phyloP scores from a whole-genome alignment of 1,140 invertebrate genomes.

The Eriosoma lanigerum region DNA sequence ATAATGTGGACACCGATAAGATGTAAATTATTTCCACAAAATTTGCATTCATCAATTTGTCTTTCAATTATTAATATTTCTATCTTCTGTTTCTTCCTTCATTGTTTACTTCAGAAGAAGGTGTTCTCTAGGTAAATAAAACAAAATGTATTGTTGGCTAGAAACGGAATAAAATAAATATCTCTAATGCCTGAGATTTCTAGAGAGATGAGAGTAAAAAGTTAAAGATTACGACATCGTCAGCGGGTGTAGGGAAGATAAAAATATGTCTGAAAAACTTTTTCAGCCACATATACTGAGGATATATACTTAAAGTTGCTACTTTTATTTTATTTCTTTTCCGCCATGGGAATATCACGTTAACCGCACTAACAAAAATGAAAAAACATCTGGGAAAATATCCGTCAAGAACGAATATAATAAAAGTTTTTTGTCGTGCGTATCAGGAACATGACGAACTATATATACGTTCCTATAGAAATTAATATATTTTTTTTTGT shows the following conservation, averaged over 20 bases:
- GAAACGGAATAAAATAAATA: constrained; percentile 31
- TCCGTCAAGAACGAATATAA: neutral
- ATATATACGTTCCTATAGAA: neutral
- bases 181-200: constrained; percentile 15
- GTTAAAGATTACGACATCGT: constrained; percentile 30
- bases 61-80: constrained; percentile 4
- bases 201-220: constrained; percentile 37
- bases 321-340: constrained; percentile 45
- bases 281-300: neutral
- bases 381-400: constrained; percentile 33
- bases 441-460: neutral
- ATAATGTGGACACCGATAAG: neutral
- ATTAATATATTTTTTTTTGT: neutral
- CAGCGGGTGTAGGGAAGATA: neutral
- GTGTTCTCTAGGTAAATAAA: constrained; percentile 6
- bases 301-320: constrained; percentile 31
- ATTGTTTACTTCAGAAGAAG: neutral
- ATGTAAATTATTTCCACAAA: neutral
- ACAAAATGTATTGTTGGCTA: constrained; percentile 1
- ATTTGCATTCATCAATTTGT: neutral
- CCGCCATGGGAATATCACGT: constrained; percentile 27
- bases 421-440: constrained; percentile 13
- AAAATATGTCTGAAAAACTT: constrained; percentile 47
- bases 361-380: constrained; percentile 16
- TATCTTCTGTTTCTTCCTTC: neutral